Percentiles rank a stretch among this genome's conserved stretches.
Conservation (phyloP, 2,797 vertebrate species). For the Lepus oiostolus region DNA sequence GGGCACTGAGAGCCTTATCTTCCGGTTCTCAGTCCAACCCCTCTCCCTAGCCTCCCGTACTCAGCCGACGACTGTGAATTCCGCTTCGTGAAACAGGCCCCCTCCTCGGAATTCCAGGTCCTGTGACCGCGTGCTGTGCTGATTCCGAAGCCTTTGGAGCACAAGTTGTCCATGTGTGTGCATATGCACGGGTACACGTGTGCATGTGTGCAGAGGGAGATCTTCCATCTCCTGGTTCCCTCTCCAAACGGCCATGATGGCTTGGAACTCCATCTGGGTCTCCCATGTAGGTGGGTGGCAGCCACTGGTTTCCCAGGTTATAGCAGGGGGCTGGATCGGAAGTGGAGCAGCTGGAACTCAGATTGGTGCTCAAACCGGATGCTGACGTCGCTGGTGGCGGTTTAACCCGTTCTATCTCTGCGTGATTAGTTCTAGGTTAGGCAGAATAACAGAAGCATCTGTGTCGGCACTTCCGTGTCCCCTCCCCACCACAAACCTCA, state of each 20-base stretch:
- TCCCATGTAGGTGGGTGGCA: too few species aligned
- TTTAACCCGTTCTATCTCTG: fast-evolving
- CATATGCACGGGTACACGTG: too few species aligned
- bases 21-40: background rate
- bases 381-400: too few species aligned
- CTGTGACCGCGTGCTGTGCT: too few species aligned
- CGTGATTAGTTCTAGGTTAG: too few species aligned
- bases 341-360: too few species aligned
- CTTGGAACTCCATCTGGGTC: background rate
- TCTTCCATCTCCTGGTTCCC: too few species aligned
- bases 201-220: background rate
- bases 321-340: too few species aligned
- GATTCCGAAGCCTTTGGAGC: background rate
- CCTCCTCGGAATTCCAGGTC: too few species aligned
- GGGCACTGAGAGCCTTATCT: fast-evolving
- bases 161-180: fast-evolving
- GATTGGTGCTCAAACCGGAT: too few species aligned
- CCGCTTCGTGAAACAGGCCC: background rate
- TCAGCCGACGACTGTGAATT: too few species aligned
- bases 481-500: fast-evolving
- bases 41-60: background rate
- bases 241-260: background rate
- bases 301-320: too few species aligned
- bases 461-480: fast-evolving
- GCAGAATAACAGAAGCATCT: background rate